These are phyloP conservation scores for Drosophila phalerata DNA, from an alignment of 2,888 invertebrate genomes.

Conservation along the genomic window DNA sequence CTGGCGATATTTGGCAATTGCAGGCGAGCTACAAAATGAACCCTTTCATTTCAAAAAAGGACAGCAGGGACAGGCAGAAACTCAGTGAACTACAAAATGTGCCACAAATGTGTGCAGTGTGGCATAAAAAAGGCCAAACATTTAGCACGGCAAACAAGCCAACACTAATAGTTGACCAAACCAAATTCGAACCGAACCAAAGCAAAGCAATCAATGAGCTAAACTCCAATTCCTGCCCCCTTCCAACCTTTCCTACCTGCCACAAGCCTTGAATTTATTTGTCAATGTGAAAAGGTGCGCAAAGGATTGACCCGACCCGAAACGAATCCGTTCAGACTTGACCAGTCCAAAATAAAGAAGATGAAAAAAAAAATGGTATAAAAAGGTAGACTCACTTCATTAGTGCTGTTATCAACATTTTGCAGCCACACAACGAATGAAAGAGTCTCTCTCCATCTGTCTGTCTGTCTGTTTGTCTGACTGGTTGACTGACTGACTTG, in stretches of 20 bases:
- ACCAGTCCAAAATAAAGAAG: neutral
- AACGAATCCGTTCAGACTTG: slow-evolving; percentile 4
- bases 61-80: neutral
- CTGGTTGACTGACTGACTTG: slow-evolving; percentile 48
- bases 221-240: slow-evolving; percentile 15
- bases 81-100: slow-evolving; percentile 75
- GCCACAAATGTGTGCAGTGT: slow-evolving; percentile 76
- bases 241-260: neutral
- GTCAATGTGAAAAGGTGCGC: slow-evolving; percentile 77
- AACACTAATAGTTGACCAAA: slow-evolving; percentile 69
- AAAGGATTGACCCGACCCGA: slow-evolving; percentile 59
- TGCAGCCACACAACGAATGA: slow-evolving; percentile 62
- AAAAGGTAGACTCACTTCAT: slow-evolving; percentile 77
- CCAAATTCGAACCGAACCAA: slow-evolving; percentile 33
- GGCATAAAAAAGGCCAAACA: slow-evolving; percentile 78
- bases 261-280: slow-evolving; percentile 60
- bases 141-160: slow-evolving; percentile 68
- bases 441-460: slow-evolving; percentile 36
- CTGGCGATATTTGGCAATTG: slow-evolving; percentile 59
- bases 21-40: slow-evolving; percentile 20
- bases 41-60: slow-evolving; percentile 56
- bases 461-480: slow-evolving; percentile 11
- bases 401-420: slow-evolving; percentile 78
- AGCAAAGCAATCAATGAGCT: slow-evolving; percentile 69
- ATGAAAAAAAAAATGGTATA: slow-evolving; percentile 11